A percentile compares a stretch with the other conserved stretches of the same genome.
Evolutionary conservation across 2,797 vertebrate genomes (phyloP).

Genomic region (Gymnocypris eckloni): DNA sequence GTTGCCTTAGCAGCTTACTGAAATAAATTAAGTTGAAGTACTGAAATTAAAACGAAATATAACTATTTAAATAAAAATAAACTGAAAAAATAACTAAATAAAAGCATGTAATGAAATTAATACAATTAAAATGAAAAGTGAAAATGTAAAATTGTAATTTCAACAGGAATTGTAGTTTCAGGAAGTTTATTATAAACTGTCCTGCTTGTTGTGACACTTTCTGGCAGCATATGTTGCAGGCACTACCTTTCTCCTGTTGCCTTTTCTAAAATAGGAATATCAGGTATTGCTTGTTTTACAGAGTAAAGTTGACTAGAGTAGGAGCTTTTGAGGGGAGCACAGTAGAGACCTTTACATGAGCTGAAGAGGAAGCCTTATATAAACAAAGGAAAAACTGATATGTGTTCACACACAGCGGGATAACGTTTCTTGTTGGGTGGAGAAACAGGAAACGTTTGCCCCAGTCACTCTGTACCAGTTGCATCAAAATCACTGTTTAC

Average conservation of each 20-base stretch:
- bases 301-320: not conserved
- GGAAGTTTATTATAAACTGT: not conserved
- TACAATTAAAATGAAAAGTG: not conserved
- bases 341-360: not conserved
- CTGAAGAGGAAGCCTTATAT: constrained; percentile 13
- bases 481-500: constrained; percentile 19
- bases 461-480: not conserved
- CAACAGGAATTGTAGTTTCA: not conserved
- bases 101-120: not conserved
- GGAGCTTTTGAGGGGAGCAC: not conserved
- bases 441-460: not conserved
- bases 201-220: not conserved
- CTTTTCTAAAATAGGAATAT: not conserved
- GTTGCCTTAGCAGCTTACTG: too few species aligned
- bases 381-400: not conserved
- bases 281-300: too few species aligned
- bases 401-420: not conserved
- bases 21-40: too few species aligned
- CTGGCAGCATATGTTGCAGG: not conserved
- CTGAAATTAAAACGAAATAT: not conserved
- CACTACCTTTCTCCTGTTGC: not conserved
- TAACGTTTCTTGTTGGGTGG: not conserved
- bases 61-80: not conserved
- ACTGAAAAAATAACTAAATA: not conserved
- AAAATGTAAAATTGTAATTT: not conserved